phyloP scores from a whole-genome alignment of 2,888 invertebrate genomes.

The Limnephilus marmoratus region DNA sequence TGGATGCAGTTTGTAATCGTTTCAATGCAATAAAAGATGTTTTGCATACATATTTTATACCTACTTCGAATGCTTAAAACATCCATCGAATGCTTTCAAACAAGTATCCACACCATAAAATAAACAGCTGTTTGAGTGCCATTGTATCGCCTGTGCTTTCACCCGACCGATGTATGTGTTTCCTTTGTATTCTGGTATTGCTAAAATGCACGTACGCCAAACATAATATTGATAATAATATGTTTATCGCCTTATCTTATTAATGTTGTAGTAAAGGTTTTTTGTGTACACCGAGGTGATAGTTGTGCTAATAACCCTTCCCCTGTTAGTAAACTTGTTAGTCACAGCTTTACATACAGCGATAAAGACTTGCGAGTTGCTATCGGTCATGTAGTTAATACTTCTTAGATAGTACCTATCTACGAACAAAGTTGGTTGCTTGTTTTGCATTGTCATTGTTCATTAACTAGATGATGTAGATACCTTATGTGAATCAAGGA shows the following conservation, averaged over 20 bases:
- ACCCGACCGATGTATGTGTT: not conserved
- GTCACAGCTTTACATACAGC: too few relatives aligned
- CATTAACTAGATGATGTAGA: too few relatives aligned
- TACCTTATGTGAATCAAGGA: too few relatives aligned
- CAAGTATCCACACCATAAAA: not conserved
- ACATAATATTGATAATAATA: not conserved
- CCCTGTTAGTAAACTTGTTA: too few relatives aligned
- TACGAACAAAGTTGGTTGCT: too few relatives aligned
- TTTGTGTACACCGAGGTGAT: too few relatives aligned
- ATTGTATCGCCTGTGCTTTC: not conserved
- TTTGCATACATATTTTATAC: not conserved
- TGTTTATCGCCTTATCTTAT: not conserved
- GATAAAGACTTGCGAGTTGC: too few relatives aligned
- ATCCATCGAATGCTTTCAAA: not conserved
- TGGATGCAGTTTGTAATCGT: not conserved
- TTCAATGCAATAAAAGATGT: not conserved
- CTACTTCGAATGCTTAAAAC: not conserved
- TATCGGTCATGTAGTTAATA: too few relatives aligned
- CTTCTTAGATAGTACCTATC: too few relatives aligned
- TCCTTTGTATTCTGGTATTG: not conserved
- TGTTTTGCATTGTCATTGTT: too few relatives aligned
- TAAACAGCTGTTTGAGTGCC: not conserved
- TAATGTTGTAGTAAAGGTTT: not conserved
- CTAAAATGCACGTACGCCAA: not conserved
- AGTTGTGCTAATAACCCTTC: too few relatives aligned